Base-by-base conservation (phyloP, 1,140 invertebrate species). In the Lucilia cuprina region DNA sequence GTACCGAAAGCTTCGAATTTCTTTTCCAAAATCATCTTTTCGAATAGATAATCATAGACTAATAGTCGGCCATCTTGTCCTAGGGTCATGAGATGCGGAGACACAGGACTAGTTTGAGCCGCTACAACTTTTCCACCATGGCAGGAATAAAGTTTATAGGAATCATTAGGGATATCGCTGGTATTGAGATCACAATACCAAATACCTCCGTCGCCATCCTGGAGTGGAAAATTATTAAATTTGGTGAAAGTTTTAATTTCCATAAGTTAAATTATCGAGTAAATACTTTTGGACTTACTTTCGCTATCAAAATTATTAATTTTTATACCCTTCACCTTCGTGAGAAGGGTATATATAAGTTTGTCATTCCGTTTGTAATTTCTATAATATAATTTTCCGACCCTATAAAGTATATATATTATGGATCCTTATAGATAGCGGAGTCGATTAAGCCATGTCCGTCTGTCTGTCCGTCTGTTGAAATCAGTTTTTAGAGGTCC, bases 151-250 rank as follows among this genome's bases (percentile, higher is more conserved):
- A 97, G 89, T 88, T 95, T 94, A 80, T 93, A 88, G 0, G 95
- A 93, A 12, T 91, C 91, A 74, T 91, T 86, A 41, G 92, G 92
- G 17, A 92, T 91, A 74, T 93, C 92, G 60, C 93, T 93, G n/a
- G 94, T 94, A 47, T 94, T 94, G 3, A 97, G 90, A 87, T 97
- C 96, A 30, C 96, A 93, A 65, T 93, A 92, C 96, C 96, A 98
- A 34, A 97, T 93, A 5, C 95, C 96, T 74, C 96, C 96, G 86
- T 95, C 95, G 25, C 94, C 95, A 92, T 97, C 96, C 95, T 86
- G 14, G 5, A 84, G 21, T 74, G 74, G 8, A 14, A 55, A 55
- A 55, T 12, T 30, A 30, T 30, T n/a, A n/a, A n/a, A n/a, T 77
- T 84, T 41, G 1, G 41, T 41, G 10, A 8, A 41, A 41, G 8